Base-by-base conservation (phyloP, 2,888 invertebrate species). In the Pterostichus madidus region DNA sequence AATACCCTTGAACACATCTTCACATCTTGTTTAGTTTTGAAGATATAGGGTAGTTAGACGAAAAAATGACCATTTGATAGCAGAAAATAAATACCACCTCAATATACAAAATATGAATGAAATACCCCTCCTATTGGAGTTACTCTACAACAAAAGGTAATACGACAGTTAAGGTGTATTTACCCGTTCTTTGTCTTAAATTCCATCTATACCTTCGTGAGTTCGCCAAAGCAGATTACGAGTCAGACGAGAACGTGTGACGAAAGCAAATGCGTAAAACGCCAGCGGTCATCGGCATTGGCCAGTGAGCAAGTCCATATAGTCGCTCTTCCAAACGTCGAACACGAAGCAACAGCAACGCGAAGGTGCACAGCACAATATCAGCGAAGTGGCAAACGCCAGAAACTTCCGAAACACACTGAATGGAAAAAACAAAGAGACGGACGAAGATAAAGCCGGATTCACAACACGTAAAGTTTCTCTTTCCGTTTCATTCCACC, bases 401-500 rank as follows among this genome's bases (percentile, higher is more conserved):
- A 8, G 44, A 44, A 71, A 71, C 68, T 71, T 44, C 68, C 24
- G 35, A 64, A 71, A 71, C 17, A 56, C 17, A 71, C 44, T 11
- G 44, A 71, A 71, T 64, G 44, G 46, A 71, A 71, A 64, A 71
- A 71, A 71, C 68, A 71, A 71, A 44, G 44, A 71, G 24, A 39
- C 39, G 39, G 44, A 71, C 15, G 13, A 71, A 71, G 46, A 71
- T 71, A 71, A 71, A 71, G 68, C 24, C 44, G 44, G 44, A 71
- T 71, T 71, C 68, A 71, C 68, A 71, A 71, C 68, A 71, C 68
- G 68, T 71, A 71, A 71, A 71, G 39, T 56, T 44, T 71, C 44
- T 68, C 68, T 44, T 71, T 71, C 68, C 68, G 68, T 71, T 71
- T 71, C 68, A 71, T 71, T 56, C 56, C 8, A 15, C 56, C 4